Conservation (phyloP, 2,797 vertebrate genomes). For the Neosilurus hyrtlii region DNA sequence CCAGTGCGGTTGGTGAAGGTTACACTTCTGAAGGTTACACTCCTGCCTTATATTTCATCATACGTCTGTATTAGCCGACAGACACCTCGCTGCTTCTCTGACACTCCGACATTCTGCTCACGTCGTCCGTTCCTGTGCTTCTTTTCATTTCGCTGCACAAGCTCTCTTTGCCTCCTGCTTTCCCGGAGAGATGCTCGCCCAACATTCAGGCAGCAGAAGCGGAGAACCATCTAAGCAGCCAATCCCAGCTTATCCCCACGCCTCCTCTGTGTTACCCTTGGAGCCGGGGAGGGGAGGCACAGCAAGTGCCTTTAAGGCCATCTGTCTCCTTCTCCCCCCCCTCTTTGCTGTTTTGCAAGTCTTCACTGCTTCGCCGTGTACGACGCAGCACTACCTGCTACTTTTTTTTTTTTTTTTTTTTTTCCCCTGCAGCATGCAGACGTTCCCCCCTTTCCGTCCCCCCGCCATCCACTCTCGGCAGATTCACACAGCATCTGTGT, state of each 20-base stretch:
- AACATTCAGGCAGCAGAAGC: conserved; percentile 11
- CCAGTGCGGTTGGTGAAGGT: conserved; percentile 48
- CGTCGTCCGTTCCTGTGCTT: neutral
- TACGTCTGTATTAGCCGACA: conserved; percentile 2
- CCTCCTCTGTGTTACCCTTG: conserved; percentile 46
- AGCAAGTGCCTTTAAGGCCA: conserved; percentile 52
- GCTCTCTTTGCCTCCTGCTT: conserved; percentile 1
- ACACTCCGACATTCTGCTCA: neutral
- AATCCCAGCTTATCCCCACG: conserved; percentile 52
- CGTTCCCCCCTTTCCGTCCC: neutral
- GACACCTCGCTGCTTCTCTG: conserved; percentile 2
- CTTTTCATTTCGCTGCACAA: conserved; percentile 16
- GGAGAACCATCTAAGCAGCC: conserved; percentile 25
- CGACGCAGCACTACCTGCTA: conserved; percentile 36
- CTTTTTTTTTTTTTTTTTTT: neutral
- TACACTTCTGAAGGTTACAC: conserved; percentile 39
- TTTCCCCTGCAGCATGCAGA: neutral
- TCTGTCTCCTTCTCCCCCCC: conserved; percentile 47
- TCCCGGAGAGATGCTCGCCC: neutral
- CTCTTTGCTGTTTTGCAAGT: neutral
- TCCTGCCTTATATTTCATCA: conserved; percentile 6
- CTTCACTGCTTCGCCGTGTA: conserved; percentile 21
- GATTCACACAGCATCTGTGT: neutral
- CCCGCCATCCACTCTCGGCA: neutral
- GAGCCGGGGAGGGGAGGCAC: conserved; percentile 29